Evolutionary conservation across 35 echinoderm and acorn worm genomes (phyloP), one percentile per base, ranked within the genome.

Genomic region (Amphiura filiformis): DNA sequence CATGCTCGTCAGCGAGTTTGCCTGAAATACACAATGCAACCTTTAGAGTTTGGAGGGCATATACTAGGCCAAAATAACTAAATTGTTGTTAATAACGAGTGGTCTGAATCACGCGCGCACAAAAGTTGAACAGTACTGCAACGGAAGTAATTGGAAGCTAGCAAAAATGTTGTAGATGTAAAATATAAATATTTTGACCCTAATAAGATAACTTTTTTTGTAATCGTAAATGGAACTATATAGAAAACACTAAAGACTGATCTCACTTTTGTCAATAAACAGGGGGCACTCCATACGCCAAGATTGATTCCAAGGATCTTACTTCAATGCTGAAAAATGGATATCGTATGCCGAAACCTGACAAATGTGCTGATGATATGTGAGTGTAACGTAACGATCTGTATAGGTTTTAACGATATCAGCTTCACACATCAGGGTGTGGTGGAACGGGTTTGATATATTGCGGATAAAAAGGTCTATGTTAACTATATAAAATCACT

Each of bases 271-370:
- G 0, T 30, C 4, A 28, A 32, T 56, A 12, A 9, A 18, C 37
- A 83, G 81, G 81, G 3, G 81, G 38, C 30, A 83, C 81, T 20
- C 81, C 81, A 22, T 83, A 83, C 30, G 37, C 38, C 31, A 33
- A 32, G 26, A 83, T 83, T 28, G 0, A 33, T 17, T 47, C 81
- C 52, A 15, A 47, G 9, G 41, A 11, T 47, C 34, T 83, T 23
- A 44, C 14, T 15, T 56, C 38, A 0, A 42, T 15, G 39, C 52
- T 83, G 44, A 32, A 83, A 34, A 56, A 23, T 30, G 81, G 81
- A 56, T 83, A 83, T 41, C 81, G 81, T 17, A 83, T 83, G 81
- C 81, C 81, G 2, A 83, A 83, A 32, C 81, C 40, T 15, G 34
- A 47, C 31, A 83, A 83, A 26, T 83, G 41, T 34, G 41, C 12